phyloP scores from a whole-genome alignment of 2,797 vertebrate species.

The Falco rusticolus region DNA sequence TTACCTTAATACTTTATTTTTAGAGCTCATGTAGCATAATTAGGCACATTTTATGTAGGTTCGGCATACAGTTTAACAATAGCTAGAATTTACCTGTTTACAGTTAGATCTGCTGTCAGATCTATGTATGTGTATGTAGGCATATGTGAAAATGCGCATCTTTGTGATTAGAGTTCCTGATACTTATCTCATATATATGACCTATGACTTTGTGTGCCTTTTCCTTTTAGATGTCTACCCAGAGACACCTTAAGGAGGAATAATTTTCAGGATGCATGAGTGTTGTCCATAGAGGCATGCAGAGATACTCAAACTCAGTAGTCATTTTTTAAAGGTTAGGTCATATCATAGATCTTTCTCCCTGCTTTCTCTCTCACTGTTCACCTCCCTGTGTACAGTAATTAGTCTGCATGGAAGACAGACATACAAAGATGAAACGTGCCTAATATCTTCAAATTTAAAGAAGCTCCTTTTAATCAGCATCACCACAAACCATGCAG shows the following conservation, averaged over 20 bases:
- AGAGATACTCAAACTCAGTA: not conserved
- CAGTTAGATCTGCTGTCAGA: not conserved
- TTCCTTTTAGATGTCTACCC: not conserved
- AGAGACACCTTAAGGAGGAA: not conserved
- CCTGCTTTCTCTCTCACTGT: not conserved
- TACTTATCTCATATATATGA: not conserved
- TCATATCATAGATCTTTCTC: not conserved
- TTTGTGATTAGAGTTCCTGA: not conserved
- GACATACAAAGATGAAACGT: not conserved
- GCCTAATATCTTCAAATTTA: not conserved
- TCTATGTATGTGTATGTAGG: not conserved
- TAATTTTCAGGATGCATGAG: not conserved
- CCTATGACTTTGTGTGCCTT: not conserved
- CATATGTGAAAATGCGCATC: not conserved
- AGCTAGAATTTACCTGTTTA: not conserved
- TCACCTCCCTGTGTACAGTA: not conserved
- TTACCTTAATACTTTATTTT: slow-evolving; percentile 47
- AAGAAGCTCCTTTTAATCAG: not conserved
- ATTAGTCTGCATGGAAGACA: not conserved
- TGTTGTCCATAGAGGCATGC: not conserved
- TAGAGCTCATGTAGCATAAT: slow-evolving; percentile 6
- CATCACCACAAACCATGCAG: not conserved
- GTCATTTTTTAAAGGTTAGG: slow-evolving; percentile 34
- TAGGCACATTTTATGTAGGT: not conserved
- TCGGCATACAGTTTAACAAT: not conserved